phyloP scores from a whole-genome alignment of 2,888 invertebrate genomes.

The Dicycla oo region DNA sequence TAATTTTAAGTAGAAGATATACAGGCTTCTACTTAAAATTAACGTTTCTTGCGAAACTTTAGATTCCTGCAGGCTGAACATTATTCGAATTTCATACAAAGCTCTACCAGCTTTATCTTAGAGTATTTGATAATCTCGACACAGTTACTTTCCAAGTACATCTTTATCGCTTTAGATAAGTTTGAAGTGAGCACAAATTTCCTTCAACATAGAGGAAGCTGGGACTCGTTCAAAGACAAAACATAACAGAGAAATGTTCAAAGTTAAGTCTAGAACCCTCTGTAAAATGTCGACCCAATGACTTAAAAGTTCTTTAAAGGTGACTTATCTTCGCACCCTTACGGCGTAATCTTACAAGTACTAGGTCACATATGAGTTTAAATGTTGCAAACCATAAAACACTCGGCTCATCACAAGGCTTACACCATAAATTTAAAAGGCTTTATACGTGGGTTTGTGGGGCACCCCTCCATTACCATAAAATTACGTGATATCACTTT shows the following conservation, averaged over 20 bases:
- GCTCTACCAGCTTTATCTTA: constrained; percentile 46
- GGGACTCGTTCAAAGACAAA: constrained; percentile 45
- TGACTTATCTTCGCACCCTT: constrained; percentile 40
- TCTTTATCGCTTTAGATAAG: constrained; percentile 58
- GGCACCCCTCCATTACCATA: constrained; percentile 87
- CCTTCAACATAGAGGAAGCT: constrained; percentile 46
- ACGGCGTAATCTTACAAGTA: constrained; percentile 60
- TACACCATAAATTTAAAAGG: constrained; percentile 88
- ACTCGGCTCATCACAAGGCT: constrained; percentile 80
- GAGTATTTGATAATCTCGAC: constrained; percentile 52
- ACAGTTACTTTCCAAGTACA: constrained; percentile 53
- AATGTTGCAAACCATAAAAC: constrained; percentile 84
- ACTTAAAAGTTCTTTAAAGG: constrained; percentile 32
- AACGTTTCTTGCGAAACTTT: constrained; percentile 23
- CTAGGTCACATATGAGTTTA: constrained; percentile 73
- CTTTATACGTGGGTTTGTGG: constrained; percentile 81
- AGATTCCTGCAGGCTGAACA: constrained; percentile 33
- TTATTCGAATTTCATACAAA: constrained; percentile 57
- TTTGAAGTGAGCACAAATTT: constrained; percentile 55
- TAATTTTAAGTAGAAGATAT: not conserved
- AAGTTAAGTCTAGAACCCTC: constrained; percentile 40
- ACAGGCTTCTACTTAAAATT: constrained; percentile 15
- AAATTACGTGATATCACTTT: constrained; percentile 89
- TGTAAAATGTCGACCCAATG: constrained; percentile 30
- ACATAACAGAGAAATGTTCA: constrained; percentile 43